Evolutionary conservation across 2,113 vertebrate genomes (phyloP).

Genomic region (Hypocryptadius cinnamomeus): DNA sequence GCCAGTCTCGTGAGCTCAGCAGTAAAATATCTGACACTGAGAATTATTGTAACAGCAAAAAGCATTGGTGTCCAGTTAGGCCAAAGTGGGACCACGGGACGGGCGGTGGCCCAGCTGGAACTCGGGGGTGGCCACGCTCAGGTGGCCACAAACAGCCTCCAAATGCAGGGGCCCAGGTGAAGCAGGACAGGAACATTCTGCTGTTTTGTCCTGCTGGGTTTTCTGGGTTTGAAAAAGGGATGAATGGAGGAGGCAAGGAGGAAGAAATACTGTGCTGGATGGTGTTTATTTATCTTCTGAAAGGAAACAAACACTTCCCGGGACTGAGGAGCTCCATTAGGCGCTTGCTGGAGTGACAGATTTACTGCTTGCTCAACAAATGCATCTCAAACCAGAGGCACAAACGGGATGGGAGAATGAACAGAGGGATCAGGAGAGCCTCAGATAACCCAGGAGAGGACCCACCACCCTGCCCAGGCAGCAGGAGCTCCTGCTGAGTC

Average conservation of each 20-base stretch:
- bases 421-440: not conserved
- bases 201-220: not conserved
- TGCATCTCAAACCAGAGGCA: not conserved
- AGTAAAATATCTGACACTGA: constrained; percentile 31
- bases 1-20: constrained; percentile 5
- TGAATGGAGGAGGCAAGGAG: not conserved
- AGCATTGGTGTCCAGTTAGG: not conserved
- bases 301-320: not conserved
- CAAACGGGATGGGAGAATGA: not conserved
- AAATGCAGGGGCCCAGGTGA: not conserved
- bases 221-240: not conserved
- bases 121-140: not conserved
- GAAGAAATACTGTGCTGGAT: not conserved
- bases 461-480: not conserved
- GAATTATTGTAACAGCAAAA: not conserved
- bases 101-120: not conserved
- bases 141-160: not conserved
- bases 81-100: not conserved
- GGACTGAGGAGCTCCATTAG: not conserved
- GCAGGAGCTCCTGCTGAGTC: not conserved
- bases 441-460: not conserved
- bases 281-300: not conserved
- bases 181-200: not conserved
- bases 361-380: not conserved
- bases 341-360: not conserved